Evolutionary conservation across 2,888 invertebrate species (phyloP).

Genomic region (Geophilus truncorum): DNA sequence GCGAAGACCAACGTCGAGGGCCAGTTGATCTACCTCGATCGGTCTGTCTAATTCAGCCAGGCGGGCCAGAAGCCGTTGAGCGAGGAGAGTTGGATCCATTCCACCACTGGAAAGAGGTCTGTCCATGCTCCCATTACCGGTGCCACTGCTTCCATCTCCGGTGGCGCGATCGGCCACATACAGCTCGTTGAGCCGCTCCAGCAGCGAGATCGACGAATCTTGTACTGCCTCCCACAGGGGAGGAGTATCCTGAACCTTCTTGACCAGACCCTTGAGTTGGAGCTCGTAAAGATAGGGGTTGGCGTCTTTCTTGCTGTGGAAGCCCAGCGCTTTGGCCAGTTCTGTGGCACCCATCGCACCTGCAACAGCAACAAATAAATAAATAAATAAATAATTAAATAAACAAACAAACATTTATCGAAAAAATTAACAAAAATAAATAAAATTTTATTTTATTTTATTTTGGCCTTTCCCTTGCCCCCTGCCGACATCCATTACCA

Average conservation of each 20-base stretch:
- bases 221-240: slow-evolving; percentile 35
- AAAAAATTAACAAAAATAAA: too few species aligned
- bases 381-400: not conserved
- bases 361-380: too few species aligned
- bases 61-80: slow-evolving; percentile 29
- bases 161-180: slow-evolving; percentile 12
- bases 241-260: slow-evolving; percentile 37
- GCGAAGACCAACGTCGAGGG: slow-evolving; percentile 41
- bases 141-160: not conserved
- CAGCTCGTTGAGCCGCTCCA: slow-evolving; percentile 32
- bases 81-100: slow-evolving; percentile 28
- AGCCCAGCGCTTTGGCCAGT: slow-evolving; percentile 42
- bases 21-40: slow-evolving; percentile 38
- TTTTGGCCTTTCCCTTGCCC: too few species aligned
- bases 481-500: too few species aligned
- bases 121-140: not conserved
- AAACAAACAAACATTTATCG: too few species aligned
- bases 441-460: too few species aligned
- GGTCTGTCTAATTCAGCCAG: slow-evolving; percentile 31
- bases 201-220: slow-evolving; percentile 20
- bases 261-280: slow-evolving; percentile 36
- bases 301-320: slow-evolving; percentile 40
- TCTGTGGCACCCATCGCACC: slow-evolving; percentile 34
- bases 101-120: slow-evolving; percentile 25
- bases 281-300: slow-evolving; percentile 43